Base-by-base conservation (phyloP, 2,888 invertebrate species). In the Amblyteles armatorius region DNA sequence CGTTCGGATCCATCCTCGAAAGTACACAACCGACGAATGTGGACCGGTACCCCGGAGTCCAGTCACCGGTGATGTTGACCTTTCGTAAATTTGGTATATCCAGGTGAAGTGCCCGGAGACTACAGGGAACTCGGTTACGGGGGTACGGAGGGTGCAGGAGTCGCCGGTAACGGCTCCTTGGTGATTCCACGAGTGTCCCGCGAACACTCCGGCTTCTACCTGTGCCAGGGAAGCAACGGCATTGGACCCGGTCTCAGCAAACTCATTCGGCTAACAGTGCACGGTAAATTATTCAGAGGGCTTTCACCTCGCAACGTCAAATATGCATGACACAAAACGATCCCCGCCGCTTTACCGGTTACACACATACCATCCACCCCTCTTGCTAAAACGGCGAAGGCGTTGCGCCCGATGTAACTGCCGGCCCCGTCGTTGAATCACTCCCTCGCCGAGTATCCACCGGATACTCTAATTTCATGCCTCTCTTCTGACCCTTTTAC, bases 241-340 rank as follows among this genome's bases (percentile, higher is more conserved):
- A 95, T 96, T 79, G 96, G 96, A 0, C 95, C 95, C 3, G 95
- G 95, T 50, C 94, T 96, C 86, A 96, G 96, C 92, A 96, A 96
- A 91, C 94, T 96, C 82, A 95, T 96, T 72, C 95, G 95, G 78
- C 93, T 96, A 84, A 95, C 95, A 55, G 96, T 96, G 55, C 95
- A 96, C 90, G 95, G 96, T 96, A 94, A 91, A 91, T 91, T 91
- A 92, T 92, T 91, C 89, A 92, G 68, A 81, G 85, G 82, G 86
- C 60, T 72, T 83, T 73, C 65, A 22, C 50, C 73, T 65, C 29
- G 68, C 60, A 63, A 57, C 71, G 63, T 87, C 77, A 87, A 85
- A 85, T 85, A 87, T 87, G 76, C 82, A 87, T 87, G 82, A 78
- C 52, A 44, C 69, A 83, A 83, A 86, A 81, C 82, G 83, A 77